Evolutionary conservation across 2,113 vertebrate genomes (phyloP), one percentile per base, ranked within the genome.

Genomic region (Steatornis caripensis): DNA sequence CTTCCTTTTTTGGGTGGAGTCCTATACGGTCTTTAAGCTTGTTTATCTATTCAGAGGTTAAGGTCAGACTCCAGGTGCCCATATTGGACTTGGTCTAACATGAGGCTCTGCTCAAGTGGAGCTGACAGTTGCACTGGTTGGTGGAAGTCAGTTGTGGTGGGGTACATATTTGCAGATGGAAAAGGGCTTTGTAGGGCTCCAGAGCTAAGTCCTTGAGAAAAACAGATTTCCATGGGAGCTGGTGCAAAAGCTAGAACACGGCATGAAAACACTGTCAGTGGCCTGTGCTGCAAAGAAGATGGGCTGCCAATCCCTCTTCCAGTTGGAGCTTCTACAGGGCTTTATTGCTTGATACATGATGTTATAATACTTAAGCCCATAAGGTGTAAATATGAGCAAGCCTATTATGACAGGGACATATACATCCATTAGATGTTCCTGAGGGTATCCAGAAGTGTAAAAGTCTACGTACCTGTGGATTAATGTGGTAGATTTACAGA

Each of bases 161-260:
- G 46, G 12, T 49, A 34, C 0, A 0, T 34, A 29, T 46, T 39
- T 86, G 29, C 0, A 5, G 29, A 11, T 62, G 48, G 53, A 36
- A 66, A 43, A 39, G 21, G 37, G 13, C 12, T 72, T 45, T 62
- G 6, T 9, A 43, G 8, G 12, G 23, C 5, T 39, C 2, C 12
- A 39, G 24, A 32, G 8, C 24, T 26, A 7, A 6, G 37, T 21
- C 11, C 8, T 22, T 49, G 43, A 66, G 46, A 48, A 70, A 66
- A 84, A 17, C 8, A 36, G 24, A 11, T 22, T 65, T n/a, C 17
- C 22, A 1, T 46, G 36, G 10, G 21, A 60, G 21, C 34, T 75
- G 26, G 2, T 65, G 45, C 15, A 66, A 53, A 88, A 75, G 11
- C 12, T 14, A 48, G 30, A 79, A 15, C 39, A 53, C 15, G 51